Evolutionary conservation across 2,797 vertebrate species (phyloP), one percentile per base, ranked within the genome.

Genomic region (Anguilla megastoma): DNA sequence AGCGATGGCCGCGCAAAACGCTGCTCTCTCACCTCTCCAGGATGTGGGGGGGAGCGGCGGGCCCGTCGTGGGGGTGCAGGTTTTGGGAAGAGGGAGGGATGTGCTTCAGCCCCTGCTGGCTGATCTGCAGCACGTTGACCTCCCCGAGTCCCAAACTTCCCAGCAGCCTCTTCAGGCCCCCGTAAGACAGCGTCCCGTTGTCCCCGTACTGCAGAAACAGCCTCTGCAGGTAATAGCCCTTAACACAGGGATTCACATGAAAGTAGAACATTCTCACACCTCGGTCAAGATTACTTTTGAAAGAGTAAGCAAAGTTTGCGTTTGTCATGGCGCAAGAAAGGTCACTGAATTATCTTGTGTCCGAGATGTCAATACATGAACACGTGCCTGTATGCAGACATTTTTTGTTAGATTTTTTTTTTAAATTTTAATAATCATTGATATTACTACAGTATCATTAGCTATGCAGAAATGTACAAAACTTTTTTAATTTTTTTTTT

Each of bases 141-240:
- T 95, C 89, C 24, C 97, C 97, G 0, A 97, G 94, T 50, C 97
- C 97, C 83, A 97, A 93, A 92, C 95, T 97, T 58, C 94, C 94
- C 58, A 97, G 95, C 76, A 97, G 92, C 76, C 94, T 89, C 0
- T 95, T 95, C 0, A 97, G 94, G 33, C 96, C 97, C 27, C 93
- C 92, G 0, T 89, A 93, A 0, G 96, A 94, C 91, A 97, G 90
- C 0, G 95, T 96, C 27, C 96, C 96, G 0, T 97, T 96, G 85
- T 94, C 91, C 0, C 97, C 97, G 2, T 97, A 97, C 2, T 94
- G 93, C 4, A 95, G 92, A 84, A 97, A 97, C 8, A 97, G 94
- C 84, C 95, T 95, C 89, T 90, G 91, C 87, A 97, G 93, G 92
- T 97, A 97, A 58, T 96, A 96, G 7, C 92, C 95, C 92, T 97